Percentiles rank a stretch among this genome's conserved stretches.
Conservation (phyloP, 2,888 invertebrate genomes). For the Cenopis cana region DNA sequence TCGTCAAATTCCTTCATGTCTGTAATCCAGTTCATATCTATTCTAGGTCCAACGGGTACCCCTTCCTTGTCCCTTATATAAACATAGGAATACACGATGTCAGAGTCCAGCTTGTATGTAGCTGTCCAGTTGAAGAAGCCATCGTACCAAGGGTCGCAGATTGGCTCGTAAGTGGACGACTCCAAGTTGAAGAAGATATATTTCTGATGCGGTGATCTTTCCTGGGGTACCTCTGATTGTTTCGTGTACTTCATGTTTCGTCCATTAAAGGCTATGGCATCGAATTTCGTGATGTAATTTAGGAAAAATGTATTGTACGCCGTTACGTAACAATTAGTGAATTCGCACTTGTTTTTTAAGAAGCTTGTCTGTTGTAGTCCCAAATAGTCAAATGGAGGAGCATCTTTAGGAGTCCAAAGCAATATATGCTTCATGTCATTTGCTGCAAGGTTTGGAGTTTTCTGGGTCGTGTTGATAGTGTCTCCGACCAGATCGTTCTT, state of each 20-base stretch:
- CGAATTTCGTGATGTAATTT: constrained; percentile 44
- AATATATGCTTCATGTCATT: constrained; percentile 40
- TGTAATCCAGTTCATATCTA: constrained; percentile 45
- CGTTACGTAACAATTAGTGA: constrained; percentile 45
- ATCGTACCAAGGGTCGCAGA: constrained; percentile 47
- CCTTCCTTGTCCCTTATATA: constrained; percentile 46
- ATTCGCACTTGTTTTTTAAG: constrained; percentile 43
- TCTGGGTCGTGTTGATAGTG: not conserved
- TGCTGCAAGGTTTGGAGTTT: not conserved
- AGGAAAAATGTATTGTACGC: constrained; percentile 37
- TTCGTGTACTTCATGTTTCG: constrained; percentile 24
- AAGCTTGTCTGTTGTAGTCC: constrained; percentile 42
- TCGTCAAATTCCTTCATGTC: constrained; percentile 49
- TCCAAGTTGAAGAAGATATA: constrained; percentile 51
- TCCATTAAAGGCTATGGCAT: constrained; percentile 46
- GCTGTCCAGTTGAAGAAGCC: constrained; percentile 53
- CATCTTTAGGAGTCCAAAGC: constrained; percentile 44
- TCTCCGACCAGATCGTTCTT: too few species aligned
- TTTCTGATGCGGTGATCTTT: constrained; percentile 48
- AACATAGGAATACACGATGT: constrained; percentile 49
- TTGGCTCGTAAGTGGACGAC: constrained; percentile 49
- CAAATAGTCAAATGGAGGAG: constrained; percentile 43
- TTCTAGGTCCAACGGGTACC: constrained; percentile 42
- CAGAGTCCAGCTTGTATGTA: constrained; percentile 50
- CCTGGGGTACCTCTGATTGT: constrained; percentile 35